Conservation (phyloP, 2,888 invertebrate genomes). For the Diloba caeruleocephala region DNA sequence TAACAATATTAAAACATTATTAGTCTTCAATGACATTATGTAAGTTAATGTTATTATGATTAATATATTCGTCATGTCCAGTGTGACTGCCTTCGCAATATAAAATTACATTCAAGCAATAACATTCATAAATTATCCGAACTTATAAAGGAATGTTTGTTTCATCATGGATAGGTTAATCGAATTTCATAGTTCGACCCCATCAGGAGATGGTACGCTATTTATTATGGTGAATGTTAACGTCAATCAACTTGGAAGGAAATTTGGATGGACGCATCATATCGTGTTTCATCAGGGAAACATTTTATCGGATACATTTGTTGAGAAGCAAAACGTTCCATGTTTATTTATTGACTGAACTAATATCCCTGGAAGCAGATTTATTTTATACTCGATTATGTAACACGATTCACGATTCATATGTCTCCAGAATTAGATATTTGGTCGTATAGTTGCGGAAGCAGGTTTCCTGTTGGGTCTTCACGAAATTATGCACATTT, state of each 20-base stretch:
- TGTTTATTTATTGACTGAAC: conserved; percentile 52
- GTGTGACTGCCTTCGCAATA: conserved; percentile 38
- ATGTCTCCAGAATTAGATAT: conserved; percentile 54
- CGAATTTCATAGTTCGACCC: conserved; percentile 72
- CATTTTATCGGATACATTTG: conserved; percentile 62
- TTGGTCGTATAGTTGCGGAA: conserved; percentile 61
- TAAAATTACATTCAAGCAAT: conserved; percentile 47
- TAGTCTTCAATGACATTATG: conserved; percentile 40
- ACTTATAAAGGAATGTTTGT: conserved; percentile 63
- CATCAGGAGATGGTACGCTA: conserved; percentile 65
- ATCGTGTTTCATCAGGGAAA: conserved; percentile 67
- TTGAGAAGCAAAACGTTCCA: conserved; percentile 43
- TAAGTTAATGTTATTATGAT: conserved; percentile 46
- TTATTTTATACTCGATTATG: conserved; percentile 53
- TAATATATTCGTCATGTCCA: conserved; percentile 47
- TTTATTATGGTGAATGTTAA: conserved; percentile 69
- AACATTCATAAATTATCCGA: conserved; percentile 60
- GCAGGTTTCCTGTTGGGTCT: conserved; percentile 62
- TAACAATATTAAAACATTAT: conserved; percentile 39
- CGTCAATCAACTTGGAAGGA: conserved; percentile 68
- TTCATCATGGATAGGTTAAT: conserved; percentile 70
- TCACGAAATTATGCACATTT: conserved; percentile 47
- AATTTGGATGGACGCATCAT: conserved; percentile 62
- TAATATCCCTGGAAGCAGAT: conserved; percentile 53
- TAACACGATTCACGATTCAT: conserved; percentile 50